phyloP scores from a whole-genome alignment of 2,113 vertebrate genomes.

The Egretta garzetta region DNA sequence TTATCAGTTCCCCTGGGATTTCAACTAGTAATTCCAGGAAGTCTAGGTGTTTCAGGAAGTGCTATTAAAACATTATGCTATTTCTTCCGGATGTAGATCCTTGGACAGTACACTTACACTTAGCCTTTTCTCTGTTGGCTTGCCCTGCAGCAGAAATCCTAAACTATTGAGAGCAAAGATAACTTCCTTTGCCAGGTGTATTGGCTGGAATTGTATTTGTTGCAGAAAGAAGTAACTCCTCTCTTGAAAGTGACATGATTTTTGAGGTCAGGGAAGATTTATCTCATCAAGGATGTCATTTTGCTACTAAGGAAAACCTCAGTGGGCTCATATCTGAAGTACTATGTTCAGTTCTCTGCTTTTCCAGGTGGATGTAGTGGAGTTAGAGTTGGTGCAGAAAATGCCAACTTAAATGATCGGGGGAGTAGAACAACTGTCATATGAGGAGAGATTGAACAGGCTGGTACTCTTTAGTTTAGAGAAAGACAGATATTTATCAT shows the following conservation, averaged over 20 bases:
- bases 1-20: not conserved
- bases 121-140: not conserved
- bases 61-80: not conserved
- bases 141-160: not conserved
- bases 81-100: not conserved
- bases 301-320: not conserved
- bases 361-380: not conserved
- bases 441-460: not conserved
- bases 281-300: not conserved
- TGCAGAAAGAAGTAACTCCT: not conserved
- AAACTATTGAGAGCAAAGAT: not conserved
- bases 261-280: not conserved
- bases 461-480: not conserved
- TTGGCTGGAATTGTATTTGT: not conserved
- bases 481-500: not conserved
- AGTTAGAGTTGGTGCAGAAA: not conserved
- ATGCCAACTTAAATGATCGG: not conserved
- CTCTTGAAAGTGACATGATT: not conserved
- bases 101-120: not conserved
- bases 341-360: not conserved
- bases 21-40: slow-evolving; percentile 21
- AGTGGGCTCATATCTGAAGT: not conserved
- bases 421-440: not conserved
- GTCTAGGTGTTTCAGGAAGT: slow-evolving; percentile 46
- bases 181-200: slow-evolving; percentile 14